Base-by-base conservation (phyloP, 2,113 vertebrate species). In the Myotis davidii region DNA sequence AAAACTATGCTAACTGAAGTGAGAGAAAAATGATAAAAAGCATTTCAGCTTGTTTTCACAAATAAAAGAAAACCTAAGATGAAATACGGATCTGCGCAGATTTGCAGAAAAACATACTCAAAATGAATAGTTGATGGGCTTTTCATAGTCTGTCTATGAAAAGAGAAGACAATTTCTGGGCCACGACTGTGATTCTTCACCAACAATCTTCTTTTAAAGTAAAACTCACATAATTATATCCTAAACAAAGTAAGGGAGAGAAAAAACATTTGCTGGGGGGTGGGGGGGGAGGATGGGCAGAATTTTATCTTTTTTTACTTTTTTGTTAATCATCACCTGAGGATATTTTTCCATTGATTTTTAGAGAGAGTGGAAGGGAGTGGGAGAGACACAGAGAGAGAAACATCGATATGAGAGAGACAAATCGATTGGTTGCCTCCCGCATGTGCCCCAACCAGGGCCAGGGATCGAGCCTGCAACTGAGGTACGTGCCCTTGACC, bases 81-180 rank as follows among this genome's bases (percentile, higher is more conserved):
- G 54, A 95, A 91, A 78, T 29, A 86, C 2, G 67, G 92, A 76
- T 93, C 32, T 64, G 70, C 20, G 78, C 45, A 42, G 16, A 87
- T 73, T 20, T 67, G 56, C 65, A 92, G 64, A 76, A 70, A 86
- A 78, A 29, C 39, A 84, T 1, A 54, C 78, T 73, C 4, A 5
- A 73, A 64, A 79, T 72, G 76, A 87, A 70, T 5, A 77, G 48
- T 0, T 14, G 23, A n/a, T 12, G 52, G 59, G n/a, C 39, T 74
- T 91, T 87, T 73, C 65, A 74, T 39, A 48, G 72, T 37, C 37
- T 34, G 27, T n/a, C 17, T 54, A 37, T 90, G 87, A 94, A 97
- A 93, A 94, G 25, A 37, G 2, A 37, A 14, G 32, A 1, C 23
- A n/a, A 77, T 97, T 92, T 93, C 82, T 96, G 95, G 54, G 95